Percentiles rank a stretch among this genome's conserved stretches.
Conservation (phyloP, 2,113 vertebrate species). For the Fulmarus glacialis region DNA sequence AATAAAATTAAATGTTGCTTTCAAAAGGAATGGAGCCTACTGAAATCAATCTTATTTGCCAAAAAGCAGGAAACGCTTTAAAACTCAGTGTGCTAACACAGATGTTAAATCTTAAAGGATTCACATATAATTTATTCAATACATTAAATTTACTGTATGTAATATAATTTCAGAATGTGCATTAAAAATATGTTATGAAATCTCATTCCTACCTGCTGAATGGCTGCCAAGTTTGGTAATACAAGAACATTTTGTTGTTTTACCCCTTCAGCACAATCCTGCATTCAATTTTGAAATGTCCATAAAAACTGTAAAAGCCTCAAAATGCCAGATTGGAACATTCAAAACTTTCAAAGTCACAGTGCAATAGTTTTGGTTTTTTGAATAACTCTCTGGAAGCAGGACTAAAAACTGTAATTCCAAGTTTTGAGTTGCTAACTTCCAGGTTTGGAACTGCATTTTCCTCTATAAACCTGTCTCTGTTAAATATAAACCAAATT, state of each 20-base stretch:
- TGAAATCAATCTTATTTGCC: background rate
- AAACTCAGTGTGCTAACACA: background rate
- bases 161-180: conserved; percentile 19
- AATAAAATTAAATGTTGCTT: background rate
- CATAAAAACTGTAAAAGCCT: conserved; percentile 22
- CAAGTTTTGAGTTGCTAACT: background rate
- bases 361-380: background rate
- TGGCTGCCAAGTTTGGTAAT: background rate
- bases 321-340: background rate
- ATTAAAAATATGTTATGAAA: background rate
- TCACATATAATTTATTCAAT: conserved; percentile 12
- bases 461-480: background rate
- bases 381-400: background rate
- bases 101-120: background rate
- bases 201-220: conserved; percentile 33
- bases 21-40: background rate
- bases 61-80: background rate
- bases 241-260: conserved; percentile 16
- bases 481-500: background rate
- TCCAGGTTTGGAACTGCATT: background rate
- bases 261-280: conserved; percentile 13
- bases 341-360: conserved; percentile 34
- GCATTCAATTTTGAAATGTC: conserved; percentile 1
- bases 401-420: background rate
- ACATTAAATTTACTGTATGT: background rate